These are phyloP conservation scores for Hybognathus amarus DNA, from an alignment of 2,797 vertebrate genomes.

Conservation along the genomic window DNA sequence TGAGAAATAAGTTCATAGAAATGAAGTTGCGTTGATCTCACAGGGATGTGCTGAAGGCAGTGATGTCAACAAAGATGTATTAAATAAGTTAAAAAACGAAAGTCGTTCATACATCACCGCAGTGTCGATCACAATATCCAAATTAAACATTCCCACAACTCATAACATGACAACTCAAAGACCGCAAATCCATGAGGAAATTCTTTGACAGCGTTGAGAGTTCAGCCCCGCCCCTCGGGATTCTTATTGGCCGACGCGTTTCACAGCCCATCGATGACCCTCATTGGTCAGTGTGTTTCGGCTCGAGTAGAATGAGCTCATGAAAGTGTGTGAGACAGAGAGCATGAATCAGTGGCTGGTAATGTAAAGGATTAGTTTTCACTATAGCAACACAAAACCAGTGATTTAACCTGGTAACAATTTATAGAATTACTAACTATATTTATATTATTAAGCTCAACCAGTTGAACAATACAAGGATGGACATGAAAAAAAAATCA, in stretches of 20 bases:
- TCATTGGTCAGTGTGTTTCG: constrained; percentile 10
- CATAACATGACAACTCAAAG: constrained; percentile 13
- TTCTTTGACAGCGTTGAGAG: constrained; percentile 36
- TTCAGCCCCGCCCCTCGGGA: not conserved
- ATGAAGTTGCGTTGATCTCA: not conserved
- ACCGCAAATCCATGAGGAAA: constrained; percentile 35
- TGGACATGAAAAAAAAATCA: not conserved
- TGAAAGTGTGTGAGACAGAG: not conserved
- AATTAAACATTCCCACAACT: constrained; percentile 14
- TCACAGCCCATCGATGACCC: not conserved
- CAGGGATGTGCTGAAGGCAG: not conserved
- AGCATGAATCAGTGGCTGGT: constrained; percentile 41
- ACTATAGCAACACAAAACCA: constrained; percentile 9
- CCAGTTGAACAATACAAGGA: not conserved
- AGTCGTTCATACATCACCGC: constrained; percentile 7
- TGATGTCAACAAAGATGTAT: not conserved
- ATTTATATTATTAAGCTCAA: not conserved
- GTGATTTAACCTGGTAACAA: not conserved
- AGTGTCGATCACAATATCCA: constrained; percentile 3
- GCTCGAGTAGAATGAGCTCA: constrained; percentile 19
- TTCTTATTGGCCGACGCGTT: constrained; percentile 43
- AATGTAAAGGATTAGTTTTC: constrained; percentile 19
- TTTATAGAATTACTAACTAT: not conserved
- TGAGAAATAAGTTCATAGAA: not conserved
- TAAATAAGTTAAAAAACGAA: not conserved